Conservation (phyloP, 2,888 invertebrate genomes). For the Prenolepis imparis region DNA sequence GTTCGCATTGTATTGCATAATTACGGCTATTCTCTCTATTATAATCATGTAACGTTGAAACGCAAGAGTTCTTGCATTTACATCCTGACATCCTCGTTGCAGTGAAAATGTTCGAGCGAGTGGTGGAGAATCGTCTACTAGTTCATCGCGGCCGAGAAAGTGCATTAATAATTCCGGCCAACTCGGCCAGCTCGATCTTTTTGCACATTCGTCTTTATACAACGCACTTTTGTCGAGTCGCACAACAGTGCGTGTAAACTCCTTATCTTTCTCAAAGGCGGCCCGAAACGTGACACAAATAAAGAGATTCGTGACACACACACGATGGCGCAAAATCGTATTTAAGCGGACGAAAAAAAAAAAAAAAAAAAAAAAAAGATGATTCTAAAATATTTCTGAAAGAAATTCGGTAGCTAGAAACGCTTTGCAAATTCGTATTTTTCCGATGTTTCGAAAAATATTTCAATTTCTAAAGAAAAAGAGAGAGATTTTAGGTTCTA, state of each 20-base stretch:
- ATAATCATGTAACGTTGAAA: slow-evolving; percentile 1
- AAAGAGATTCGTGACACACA: not conserved
- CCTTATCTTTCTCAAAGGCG: slow-evolving; percentile 28
- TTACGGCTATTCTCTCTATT: not conserved
- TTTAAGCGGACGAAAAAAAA: not conserved
- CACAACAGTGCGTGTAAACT: not conserved
- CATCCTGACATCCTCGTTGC: not conserved
- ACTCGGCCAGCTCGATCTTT: not conserved
- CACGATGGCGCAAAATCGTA: not conserved
- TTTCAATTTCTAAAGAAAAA: not conserved
- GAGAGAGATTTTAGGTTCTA: not conserved
- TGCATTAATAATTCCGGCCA: slow-evolving; percentile 62
- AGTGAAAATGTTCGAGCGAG: not conserved
- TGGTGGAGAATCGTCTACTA: slow-evolving; percentile 13
- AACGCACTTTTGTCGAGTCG: not conserved
- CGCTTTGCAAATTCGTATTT: not conserved
- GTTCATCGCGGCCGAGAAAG: slow-evolving; percentile 55
- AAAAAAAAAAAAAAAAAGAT: too few relatives aligned
- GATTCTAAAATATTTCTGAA: not conserved
- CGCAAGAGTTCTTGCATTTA: slow-evolving; percentile 7
- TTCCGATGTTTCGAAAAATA: not conserved
- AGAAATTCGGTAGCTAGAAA: too few relatives aligned
- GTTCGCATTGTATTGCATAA: slow-evolving; percentile 26
- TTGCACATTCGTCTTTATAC: not conserved
- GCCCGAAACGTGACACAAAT: slow-evolving; percentile 43